These are phyloP conservation scores for Tetanocera ferruginea DNA, from an alignment of 2,888 invertebrate species.

Conservation along the genomic window DNA sequence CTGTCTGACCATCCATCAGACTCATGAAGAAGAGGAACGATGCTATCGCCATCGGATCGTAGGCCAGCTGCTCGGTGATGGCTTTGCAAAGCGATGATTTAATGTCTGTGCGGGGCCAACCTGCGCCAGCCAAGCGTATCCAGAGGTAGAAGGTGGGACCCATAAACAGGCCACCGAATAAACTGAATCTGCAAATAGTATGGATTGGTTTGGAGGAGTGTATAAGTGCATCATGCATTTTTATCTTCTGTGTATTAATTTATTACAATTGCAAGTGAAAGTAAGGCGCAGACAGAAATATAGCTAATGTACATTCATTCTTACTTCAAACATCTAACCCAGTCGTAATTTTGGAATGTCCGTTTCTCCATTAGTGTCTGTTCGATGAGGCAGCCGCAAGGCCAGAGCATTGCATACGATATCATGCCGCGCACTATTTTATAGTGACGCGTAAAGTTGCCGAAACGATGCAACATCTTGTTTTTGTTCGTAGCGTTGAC, in stretches of 20 bases:
- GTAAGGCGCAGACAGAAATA: neutral
- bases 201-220: neutral
- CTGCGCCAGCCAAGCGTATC: constrained; percentile 75
- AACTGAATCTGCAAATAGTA: constrained; percentile 72
- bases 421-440: constrained; percentile 74
- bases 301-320: constrained; percentile 23
- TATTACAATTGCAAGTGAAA: neutral
- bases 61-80: constrained; percentile 73
- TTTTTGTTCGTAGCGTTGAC: neutral
- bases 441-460: constrained; percentile 71
- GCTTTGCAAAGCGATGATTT: constrained; percentile 69
- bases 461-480: constrained; percentile 67
- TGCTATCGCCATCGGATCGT: constrained; percentile 74
- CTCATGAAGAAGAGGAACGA: constrained; percentile 75
- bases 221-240: neutral
- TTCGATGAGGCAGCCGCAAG: constrained; percentile 73
- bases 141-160: constrained; percentile 79
- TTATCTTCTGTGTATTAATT: neutral
- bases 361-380: constrained; percentile 72
- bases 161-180: constrained; percentile 77
- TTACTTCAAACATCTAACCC: constrained; percentile 72
- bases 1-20: constrained; percentile 72
- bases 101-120: constrained; percentile 69
- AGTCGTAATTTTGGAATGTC: constrained; percentile 71
- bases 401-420: constrained; percentile 75